Conservation (phyloP, 2,113 vertebrate species). For the Xiphophorus hellerii region DNA sequence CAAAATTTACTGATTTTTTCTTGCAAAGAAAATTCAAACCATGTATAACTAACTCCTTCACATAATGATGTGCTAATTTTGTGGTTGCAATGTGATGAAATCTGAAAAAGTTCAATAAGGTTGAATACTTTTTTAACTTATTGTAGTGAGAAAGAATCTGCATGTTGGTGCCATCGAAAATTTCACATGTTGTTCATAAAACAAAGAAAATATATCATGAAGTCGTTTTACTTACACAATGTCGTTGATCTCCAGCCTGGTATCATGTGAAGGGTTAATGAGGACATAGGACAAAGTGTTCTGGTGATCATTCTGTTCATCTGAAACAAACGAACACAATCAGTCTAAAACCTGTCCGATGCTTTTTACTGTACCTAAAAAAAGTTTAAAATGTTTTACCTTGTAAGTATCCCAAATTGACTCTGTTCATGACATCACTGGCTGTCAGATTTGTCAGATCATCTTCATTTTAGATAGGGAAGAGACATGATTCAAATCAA, state of each 20-base stretch:
- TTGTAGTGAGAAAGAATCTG: too few relatives aligned
- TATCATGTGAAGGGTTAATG: slow-evolving; percentile 94
- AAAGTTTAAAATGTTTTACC: slow-evolving; percentile 75
- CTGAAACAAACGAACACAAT: slow-evolving; percentile 75
- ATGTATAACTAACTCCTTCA: too few relatives aligned
- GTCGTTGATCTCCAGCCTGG: slow-evolving; percentile 92
- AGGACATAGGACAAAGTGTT: slow-evolving; percentile 94
- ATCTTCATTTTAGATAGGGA: slow-evolving; percentile 76
- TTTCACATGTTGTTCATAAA: too few relatives aligned
- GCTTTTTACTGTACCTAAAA: background rate
- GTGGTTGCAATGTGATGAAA: background rate
- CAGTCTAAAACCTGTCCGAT: background rate
- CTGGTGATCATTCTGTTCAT: slow-evolving; percentile 96
- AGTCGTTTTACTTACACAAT: slow-evolving; percentile 86
- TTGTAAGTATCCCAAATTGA: slow-evolving; percentile 97
- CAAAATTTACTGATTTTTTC: too few relatives aligned
- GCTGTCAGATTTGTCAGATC: slow-evolving; percentile 95
- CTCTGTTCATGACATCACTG: slow-evolving; percentile 98
- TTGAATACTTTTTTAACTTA: too few relatives aligned
- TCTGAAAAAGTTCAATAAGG: background rate
- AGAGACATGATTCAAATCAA: slow-evolving; percentile 61
- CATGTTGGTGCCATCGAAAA: too few relatives aligned
- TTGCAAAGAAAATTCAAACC: too few relatives aligned
- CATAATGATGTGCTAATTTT: background rate
- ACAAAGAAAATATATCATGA: background rate